Percentiles rank a stretch among this genome's conserved stretches.
Conservation (phyloP, 2,113 vertebrate genomes). For the Suricata suricatta region DNA sequence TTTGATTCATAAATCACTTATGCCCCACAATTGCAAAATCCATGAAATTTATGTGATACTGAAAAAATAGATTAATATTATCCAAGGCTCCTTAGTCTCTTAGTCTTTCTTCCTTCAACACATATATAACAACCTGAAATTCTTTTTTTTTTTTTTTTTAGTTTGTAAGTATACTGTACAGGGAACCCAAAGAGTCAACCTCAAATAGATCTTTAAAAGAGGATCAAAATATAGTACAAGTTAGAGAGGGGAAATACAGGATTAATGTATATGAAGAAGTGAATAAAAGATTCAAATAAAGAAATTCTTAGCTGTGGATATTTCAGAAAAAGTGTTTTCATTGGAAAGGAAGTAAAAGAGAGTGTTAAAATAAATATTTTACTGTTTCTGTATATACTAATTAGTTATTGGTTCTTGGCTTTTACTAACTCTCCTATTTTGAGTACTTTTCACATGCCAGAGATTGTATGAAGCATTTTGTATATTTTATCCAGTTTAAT, state of each 20-base stretch:
- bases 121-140: background rate
- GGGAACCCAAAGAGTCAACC: slow-evolving; percentile 18
- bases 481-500: background rate
- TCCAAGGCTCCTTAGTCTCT: background rate
- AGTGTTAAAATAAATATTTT: slow-evolving; percentile 34
- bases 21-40: background rate
- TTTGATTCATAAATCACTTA: slow-evolving; percentile 70
- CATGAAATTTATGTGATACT: slow-evolving; percentile 22
- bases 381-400: background rate
- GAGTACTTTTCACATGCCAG: background rate
- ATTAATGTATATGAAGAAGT: background rate
- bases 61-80: slow-evolving; percentile 27
- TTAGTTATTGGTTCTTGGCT: background rate
- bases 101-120: background rate
- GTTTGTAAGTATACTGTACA: background rate
- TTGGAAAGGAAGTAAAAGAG: slow-evolving; percentile 25
- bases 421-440: background rate
- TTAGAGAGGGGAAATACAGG: background rate
- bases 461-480: background rate
- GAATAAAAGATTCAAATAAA: background rate
- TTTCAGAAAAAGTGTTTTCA: background rate
- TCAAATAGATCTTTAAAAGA: slow-evolving; percentile 50
- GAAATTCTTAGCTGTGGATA: background rate
- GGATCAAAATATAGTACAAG: slow-evolving; percentile 22
- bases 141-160: slow-evolving; percentile 45